phyloP scores from a whole-genome alignment of 2,888 invertebrate genomes.

The Creontiades dilutus region DNA sequence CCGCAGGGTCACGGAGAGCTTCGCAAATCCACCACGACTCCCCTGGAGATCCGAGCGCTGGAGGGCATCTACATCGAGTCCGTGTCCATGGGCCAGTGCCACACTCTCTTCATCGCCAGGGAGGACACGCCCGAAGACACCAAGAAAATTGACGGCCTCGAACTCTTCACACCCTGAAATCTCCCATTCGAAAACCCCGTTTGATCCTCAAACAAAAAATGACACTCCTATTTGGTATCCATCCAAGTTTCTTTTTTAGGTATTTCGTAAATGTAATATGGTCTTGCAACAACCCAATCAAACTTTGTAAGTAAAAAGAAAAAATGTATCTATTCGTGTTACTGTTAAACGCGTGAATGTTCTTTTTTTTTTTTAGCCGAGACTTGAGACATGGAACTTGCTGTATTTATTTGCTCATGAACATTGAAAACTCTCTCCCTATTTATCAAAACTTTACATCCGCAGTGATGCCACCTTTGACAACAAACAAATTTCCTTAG shows the following conservation, averaged over 20 bases:
- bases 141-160: slow-evolving; percentile 81
- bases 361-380: not conserved
- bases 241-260: not conserved
- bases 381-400: not conserved
- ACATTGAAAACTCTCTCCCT: too few species aligned
- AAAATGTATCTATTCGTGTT: not conserved
- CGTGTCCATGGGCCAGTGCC: slow-evolving; percentile 91
- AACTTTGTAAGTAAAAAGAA: not conserved
- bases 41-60: slow-evolving; percentile 87
- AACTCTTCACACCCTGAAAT: not conserved
- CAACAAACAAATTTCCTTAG: too few species aligned
- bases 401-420: too few species aligned
- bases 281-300: not conserved
- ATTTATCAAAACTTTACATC: too few species aligned
- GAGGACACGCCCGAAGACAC: slow-evolving; percentile 84
- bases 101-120: slow-evolving; percentile 86
- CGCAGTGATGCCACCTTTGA: too few species aligned
- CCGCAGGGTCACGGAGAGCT: slow-evolving; percentile 91
- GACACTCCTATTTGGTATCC: slow-evolving; percentile 11
- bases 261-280: not conserved
- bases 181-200: not conserved
- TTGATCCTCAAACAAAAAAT: not conserved
- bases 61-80: slow-evolving; percentile 79
- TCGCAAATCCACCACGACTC: slow-evolving; percentile 91
- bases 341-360: not conserved